Evolutionary conservation across 2,113 vertebrate genomes (phyloP), one percentile per base, ranked within the genome.

Genomic region (Ursus arctos): DNA sequence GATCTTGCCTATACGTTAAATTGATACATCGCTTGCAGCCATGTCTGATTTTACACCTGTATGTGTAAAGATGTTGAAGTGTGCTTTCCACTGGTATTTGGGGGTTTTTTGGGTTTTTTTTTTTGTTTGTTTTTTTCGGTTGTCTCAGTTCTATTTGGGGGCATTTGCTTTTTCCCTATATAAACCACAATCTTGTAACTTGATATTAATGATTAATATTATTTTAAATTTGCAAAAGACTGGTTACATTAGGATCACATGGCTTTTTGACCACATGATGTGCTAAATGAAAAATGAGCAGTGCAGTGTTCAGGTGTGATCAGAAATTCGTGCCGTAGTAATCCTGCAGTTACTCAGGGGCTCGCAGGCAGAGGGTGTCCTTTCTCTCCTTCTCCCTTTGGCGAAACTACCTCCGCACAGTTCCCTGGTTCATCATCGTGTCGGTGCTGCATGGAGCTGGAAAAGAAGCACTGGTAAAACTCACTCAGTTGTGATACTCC

Each of bases 141-240:
- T 95, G 53, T 31, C 36, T 94, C 16, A 57, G 0, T 55, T 81
- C 14, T 69, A 1, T 76, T 90, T 92, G 74, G 16, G 9, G 77
- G 28, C 74, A 13, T 24, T 88, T 94, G 26, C 63, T 77, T 51
- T 91, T 51, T 88, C 96, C 57, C 19, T 94, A 0, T 91, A 9
- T 87, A 15, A 88, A 28, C 49, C 3, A 31, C 71, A 88, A 59
- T 16, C 14, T 49, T 77, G 7, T 92, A 71, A 72, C 4, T 92
- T 74, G 14, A 13, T 94, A 71, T 5, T 87, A 90, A 84, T 72
- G 40, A 87, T n/a, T 77, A 84, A 86, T 72, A 53, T 24, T 76
- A 1, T 83, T 96, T 94, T 77, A 79, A 82, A 53, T 90, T 67
- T 74, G 74, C 51, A 85, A 65, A 96, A 59, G 31, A 63, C 49